phyloP scores from a whole-genome alignment of 2,113 vertebrate genomes.

The Rhombomys opimus region DNA sequence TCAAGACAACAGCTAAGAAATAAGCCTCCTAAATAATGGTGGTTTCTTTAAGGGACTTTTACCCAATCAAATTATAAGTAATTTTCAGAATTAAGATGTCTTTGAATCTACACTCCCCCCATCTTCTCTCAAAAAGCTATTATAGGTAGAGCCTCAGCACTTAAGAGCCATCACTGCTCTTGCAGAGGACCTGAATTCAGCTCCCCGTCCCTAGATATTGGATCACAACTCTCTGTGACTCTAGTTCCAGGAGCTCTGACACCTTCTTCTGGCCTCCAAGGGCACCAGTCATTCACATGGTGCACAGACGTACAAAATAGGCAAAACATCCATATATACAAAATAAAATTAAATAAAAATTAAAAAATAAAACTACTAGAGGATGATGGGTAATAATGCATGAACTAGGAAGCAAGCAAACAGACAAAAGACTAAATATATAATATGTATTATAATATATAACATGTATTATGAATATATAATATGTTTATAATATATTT shows the following conservation, averaged over 20 bases:
- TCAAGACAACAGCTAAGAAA: neutral
- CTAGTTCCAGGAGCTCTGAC: neutral
- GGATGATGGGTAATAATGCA: neutral
- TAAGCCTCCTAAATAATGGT: slow-evolving; percentile 13
- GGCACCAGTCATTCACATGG: neutral
- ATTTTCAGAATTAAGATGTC: neutral
- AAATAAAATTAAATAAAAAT: neutral
- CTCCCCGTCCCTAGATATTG: neutral
- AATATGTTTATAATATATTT: too few species aligned
- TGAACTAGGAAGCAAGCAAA: neutral
- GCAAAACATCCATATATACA: neutral
- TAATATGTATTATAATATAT: neutral
- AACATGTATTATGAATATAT: too few species aligned
- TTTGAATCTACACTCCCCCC: neutral
- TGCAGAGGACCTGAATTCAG: neutral
- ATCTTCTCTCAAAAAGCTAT: neutral
- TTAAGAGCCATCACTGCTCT: neutral
- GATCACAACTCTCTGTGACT: neutral
- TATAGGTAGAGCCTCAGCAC: neutral
- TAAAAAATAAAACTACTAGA: neutral
- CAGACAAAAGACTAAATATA: neutral
- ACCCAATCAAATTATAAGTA: slow-evolving; percentile 19
- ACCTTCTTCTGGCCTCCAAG: neutral
- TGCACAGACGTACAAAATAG: neutral
- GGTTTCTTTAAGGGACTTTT: slow-evolving; percentile 29